Evolutionary conservation across 2,888 invertebrate genomes (phyloP), one percentile per base, ranked within the genome.

Genomic region (Sthenelais limicola): DNA sequence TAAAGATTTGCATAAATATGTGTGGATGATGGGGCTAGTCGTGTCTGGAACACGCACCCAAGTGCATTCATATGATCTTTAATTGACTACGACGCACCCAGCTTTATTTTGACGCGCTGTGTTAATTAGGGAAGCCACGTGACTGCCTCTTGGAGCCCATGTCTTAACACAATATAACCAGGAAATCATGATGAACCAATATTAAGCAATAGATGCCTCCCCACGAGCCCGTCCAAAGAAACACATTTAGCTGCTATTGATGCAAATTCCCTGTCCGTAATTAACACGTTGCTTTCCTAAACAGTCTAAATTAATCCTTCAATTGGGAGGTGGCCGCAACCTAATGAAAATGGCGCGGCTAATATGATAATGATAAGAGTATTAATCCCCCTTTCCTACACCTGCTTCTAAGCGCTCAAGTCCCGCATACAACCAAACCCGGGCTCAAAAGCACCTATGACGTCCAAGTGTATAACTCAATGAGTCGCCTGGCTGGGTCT

Each of bases 331-430:
- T 43, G 3, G 3, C 35, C 24, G 62, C 62, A 21, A 28, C 38
- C 62, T 62, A 62, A 62, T 43, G 62, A 62, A 38, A 62, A 62
- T 62, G 62, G 28, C 62, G 62, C 62, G 62, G 1, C 62, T 62
- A 62, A 62, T 62, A 18, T 38, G 38, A 62, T 62, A 62, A 62
- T 24, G 62, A 43, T 62, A 62, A 62, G 62, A 38, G 43, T 62
- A 62, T 62, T 62, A 62, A 43, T 62, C 62, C 18, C 5, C 38
- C 38, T n/a, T 26, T 5, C 62, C 3, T 35, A 24, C 62, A 62
- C 62, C 62, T 35, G 62, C 62, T 43, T 15, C 30, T 26, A 15
- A 28, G n/a, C 9, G 21, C 52, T 52, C 15, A 52, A 52, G 24
- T 30, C 52, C 52, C 52, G 3, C 52, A n/a, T 26, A 9, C 43